Percentiles rank a stretch among this genome's conserved stretches.
phyloP scores from a whole-genome alignment of 2,113 vertebrate species.

The Junco hyemalis region DNA sequence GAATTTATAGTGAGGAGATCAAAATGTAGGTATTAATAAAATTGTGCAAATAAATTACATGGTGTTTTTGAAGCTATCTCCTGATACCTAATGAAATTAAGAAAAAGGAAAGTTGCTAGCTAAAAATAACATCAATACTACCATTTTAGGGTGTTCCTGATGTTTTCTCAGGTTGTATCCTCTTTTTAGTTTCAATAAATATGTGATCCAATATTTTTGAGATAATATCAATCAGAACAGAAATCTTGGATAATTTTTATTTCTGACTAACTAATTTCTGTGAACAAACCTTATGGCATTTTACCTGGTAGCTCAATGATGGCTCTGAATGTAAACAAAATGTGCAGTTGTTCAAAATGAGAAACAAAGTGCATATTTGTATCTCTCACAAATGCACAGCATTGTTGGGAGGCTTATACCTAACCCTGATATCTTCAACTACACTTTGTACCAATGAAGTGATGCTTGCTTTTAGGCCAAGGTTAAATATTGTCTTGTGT shows the following conservation, averaged over 20 bases:
- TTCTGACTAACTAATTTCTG: not conserved
- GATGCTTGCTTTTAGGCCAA: not conserved
- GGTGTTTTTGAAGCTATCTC: not conserved
- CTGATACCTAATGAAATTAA: not conserved
- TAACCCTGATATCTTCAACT: not conserved
- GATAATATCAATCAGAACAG: not conserved
- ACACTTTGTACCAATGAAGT: not conserved
- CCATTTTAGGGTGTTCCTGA: not conserved
- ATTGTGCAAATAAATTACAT: not conserved
- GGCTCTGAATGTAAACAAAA: not conserved
- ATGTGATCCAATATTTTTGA: not conserved
- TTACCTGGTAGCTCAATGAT: not conserved
- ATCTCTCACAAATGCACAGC: not conserved
- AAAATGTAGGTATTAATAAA: not conserved
- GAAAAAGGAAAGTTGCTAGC: not conserved
- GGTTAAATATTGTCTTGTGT: not conserved
- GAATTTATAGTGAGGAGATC: not conserved
- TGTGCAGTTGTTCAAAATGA: not conserved
- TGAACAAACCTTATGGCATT: not conserved
- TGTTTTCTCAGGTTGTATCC: not conserved
- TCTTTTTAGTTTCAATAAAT: not conserved
- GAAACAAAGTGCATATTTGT: fast-evolving
- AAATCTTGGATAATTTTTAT: not conserved
- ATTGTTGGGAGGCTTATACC: not conserved
- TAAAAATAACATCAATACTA: not conserved